phyloP scores from a whole-genome alignment of 2,888 invertebrate genomes.

The Lasioglossum morio region DNA sequence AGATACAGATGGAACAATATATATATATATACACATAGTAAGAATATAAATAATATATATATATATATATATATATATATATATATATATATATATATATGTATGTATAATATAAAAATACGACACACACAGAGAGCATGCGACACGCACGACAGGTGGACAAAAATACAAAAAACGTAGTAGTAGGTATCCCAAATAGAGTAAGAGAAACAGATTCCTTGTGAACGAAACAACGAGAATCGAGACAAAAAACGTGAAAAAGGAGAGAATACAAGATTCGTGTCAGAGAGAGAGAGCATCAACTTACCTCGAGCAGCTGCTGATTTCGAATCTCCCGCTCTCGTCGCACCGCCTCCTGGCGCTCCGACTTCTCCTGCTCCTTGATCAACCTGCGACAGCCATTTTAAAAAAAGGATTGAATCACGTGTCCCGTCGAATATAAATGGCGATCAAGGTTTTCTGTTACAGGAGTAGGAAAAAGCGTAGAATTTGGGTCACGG shows the following conservation, averaged over 20 bases:
- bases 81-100: slow-evolving; percentile 58
- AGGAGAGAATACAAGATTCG: slow-evolving; percentile 51
- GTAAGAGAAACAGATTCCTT: slow-evolving; percentile 82
- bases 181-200: slow-evolving; percentile 76
- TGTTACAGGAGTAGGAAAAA: background rate
- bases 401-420: background rate
- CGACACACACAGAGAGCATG: slow-evolving; percentile 84
- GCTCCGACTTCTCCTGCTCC: slow-evolving; percentile 92
- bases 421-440: no score
- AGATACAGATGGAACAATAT: slow-evolving; percentile 45
- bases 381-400: slow-evolving; percentile 85
- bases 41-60: slow-evolving; percentile 63
- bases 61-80: slow-evolving; percentile 70
- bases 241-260: slow-evolving; percentile 74
- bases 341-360: slow-evolving; percentile 92
- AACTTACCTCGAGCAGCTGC: slow-evolving; percentile 93
- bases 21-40: slow-evolving; percentile 59
- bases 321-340: slow-evolving; percentile 93
- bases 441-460: background rate
- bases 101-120: slow-evolving; percentile 78
- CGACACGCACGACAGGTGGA: slow-evolving; percentile 84
- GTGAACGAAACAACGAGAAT: slow-evolving; percentile 82
- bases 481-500: no score
- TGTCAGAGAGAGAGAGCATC: slow-evolving; percentile 28
- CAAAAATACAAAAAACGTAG: slow-evolving; percentile 80